phyloP scores from a whole-genome alignment of 1,140 invertebrate genomes.

The Drosophila lowei region DNA sequence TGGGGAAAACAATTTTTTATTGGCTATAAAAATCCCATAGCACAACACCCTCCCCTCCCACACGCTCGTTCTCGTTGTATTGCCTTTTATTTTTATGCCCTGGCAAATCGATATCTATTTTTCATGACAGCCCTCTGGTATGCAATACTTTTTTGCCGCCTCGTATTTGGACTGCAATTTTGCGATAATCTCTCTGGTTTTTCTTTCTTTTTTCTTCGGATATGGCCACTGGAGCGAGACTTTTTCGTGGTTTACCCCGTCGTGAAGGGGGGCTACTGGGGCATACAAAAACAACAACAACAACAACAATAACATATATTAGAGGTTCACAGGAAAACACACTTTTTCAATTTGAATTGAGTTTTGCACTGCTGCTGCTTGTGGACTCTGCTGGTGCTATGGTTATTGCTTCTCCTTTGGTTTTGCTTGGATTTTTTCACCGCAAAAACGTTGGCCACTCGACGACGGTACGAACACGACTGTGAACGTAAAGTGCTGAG shows the following conservation, averaged over 20 bases:
- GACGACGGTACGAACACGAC: conserved; percentile 70
- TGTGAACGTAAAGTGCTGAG: too few relatives aligned
- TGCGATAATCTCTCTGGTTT: conserved; percentile 27
- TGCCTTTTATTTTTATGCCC: conserved; percentile 33
- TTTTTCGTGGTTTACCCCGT: conserved; percentile 12
- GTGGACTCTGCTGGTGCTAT: conserved; percentile 19
- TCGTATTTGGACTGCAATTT: conserved; percentile 19
- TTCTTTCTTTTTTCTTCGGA: conserved; percentile 17
- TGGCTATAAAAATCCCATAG: conserved; percentile 10
- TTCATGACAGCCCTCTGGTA: conserved; percentile 65
- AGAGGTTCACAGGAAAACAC: conserved; percentile 60
- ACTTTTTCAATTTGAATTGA: conserved; percentile 54
- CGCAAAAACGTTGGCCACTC: conserved; percentile 58
- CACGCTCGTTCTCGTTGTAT: conserved; percentile 5
- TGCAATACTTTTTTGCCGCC: conserved; percentile 69
- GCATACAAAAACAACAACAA: conserved; percentile 19
- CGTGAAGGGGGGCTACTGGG: too few relatives aligned
- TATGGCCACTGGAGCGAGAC: conserved; percentile 64
- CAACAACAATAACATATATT: conserved; percentile 32
- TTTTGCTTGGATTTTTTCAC: conserved; percentile 30
- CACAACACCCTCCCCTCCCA: not conserved
- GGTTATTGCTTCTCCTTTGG: conserved; percentile 19
- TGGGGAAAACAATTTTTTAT: conserved; percentile 25
- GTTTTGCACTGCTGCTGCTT: conserved; percentile 52
- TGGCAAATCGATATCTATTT: conserved; percentile 78